Base-by-base conservation (phyloP, 2,797 vertebrate genomes). In the Sebastes kiyomatsui region DNA sequence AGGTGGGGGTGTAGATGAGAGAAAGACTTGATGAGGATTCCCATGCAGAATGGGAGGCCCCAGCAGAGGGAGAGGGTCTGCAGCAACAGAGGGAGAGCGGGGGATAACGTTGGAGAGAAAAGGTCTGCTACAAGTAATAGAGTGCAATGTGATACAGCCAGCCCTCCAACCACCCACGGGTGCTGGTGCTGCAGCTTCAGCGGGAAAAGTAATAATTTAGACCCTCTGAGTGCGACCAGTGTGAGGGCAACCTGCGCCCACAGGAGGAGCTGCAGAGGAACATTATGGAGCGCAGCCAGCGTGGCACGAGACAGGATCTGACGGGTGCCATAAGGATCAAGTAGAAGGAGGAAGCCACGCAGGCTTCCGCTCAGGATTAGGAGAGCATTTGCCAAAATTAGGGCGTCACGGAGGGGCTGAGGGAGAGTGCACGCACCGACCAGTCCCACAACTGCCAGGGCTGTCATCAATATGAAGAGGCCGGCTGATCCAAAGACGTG, bases 291-390 rank as follows among this genome's bases (percentile, higher is more conserved):
- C 7, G 96, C 96, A 67, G 96, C 91, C 67, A 97, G 77, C 0
- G 92, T 91, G 0, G 88, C 90, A 12, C 83, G 56, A 6, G 96
- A 92, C 60, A 98, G 87, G 23, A 95, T 90, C n/a, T 93, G 95
- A 33, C 93, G 90, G 0, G 95, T 96, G 9, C 97, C 97, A 0
- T 98, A 98, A 0, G 97, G 97, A 84, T 98, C 97, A 0, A 96
- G 85, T 7, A 98, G 94, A 77, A 98, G 95, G 80, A 96, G 96
- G 16, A 93, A 79, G 8, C 95, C 95, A 2, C 97, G 94, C 65
- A 98, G 92, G 42, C 93, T 79, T 12, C 96, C 96, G 33, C 94
- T 87, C 0, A 92, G 72, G 23, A 97, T 90, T 73, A 98, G 90
- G 59, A 97, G 86, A 35, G 82, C 81, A 0, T 96, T 96, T 1